Conservation (phyloP, 2,888 invertebrate species). For the Cephus spinipes region DNA sequence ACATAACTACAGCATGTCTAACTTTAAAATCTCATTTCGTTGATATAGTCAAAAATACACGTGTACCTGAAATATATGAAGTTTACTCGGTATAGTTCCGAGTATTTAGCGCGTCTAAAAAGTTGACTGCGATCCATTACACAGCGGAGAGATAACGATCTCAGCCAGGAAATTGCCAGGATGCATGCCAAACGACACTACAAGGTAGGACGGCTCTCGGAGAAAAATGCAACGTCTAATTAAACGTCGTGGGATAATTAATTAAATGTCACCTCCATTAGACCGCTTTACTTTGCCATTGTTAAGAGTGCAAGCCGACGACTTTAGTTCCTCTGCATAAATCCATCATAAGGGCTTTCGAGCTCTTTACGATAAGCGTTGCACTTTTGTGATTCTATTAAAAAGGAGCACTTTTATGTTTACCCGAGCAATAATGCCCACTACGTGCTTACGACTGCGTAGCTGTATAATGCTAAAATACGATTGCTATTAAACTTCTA, state of each 20-base stretch:
- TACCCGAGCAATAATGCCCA: neutral
- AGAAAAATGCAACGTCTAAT: slow-evolving; percentile 24
- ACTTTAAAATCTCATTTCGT: neutral
- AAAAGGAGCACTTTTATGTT: neutral
- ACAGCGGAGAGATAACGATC: neutral
- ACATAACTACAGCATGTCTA: neutral
- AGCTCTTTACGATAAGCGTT: neutral
- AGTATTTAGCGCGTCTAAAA: neutral
- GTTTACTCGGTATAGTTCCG: neutral
- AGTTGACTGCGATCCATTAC: neutral
- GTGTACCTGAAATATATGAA: neutral
- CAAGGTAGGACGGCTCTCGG: slow-evolving; percentile 4
- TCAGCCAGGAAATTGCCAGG: neutral
- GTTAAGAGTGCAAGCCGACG: slow-evolving; percentile 13
- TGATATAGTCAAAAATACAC: neutral
- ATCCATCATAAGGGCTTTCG: neutral
- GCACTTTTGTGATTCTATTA: neutral
- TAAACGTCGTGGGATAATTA: slow-evolving; percentile 22
- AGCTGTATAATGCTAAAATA: neutral
- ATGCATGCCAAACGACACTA: slow-evolving; percentile 4
- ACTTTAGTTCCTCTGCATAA: neutral
- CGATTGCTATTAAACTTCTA: neutral
- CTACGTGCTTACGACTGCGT: neutral
- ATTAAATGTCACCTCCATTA: slow-evolving; percentile 15
- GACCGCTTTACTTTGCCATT: slow-evolving; percentile 13